Base-by-base conservation (phyloP, 2,888 invertebrate genomes). In the Ormyrus labotus region DNA sequence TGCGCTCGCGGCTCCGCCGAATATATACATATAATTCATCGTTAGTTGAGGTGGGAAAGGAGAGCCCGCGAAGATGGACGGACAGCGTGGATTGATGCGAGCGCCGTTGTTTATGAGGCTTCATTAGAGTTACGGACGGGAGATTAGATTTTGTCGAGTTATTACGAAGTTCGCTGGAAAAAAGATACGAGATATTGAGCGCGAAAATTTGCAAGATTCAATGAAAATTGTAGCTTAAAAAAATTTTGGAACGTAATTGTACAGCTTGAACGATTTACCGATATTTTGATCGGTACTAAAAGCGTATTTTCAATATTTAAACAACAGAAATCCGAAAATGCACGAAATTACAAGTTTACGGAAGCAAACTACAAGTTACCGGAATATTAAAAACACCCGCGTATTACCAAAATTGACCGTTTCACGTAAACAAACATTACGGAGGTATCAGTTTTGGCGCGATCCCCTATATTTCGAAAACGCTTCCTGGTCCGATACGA, bases 371-470 rank as follows among this genome's bases (percentile, higher is more conserved):
- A 34, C 34, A 65, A 60, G 70, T 48, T 47, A 60, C 45, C 9
- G 34, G 6, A 51, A 67, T 47, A 63, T 80, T 45, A 71, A 65
- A 65, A n/a, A 11, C 57, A 76, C 11, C 68, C 76, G 45, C 51
- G 19, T 34, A 80, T 80, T 72, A 80, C 9, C 60, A 67, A 67
- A 80, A 71, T 47, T 47, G 72, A 76, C 67, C 72, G 57, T 63
- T 80, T 68, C 57, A 6, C 60, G 70, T 76, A 80, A 80, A 80
- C 80, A 80, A 80, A 80, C 63, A 80, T 72, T 76, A 76, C 61
- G 8, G 11, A 47, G 53, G 53, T 45, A 76, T 50, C 67, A 57
- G 55, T 80, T 80, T 72, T 68, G 63, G 47, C 61, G 13, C 70
- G 50, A 11, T 58, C 19, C 74, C 60, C 75, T 61, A 34, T 72